Base-by-base conservation (phyloP, 1,140 invertebrate genomes). In the Acromyrmex echinatior region DNA sequence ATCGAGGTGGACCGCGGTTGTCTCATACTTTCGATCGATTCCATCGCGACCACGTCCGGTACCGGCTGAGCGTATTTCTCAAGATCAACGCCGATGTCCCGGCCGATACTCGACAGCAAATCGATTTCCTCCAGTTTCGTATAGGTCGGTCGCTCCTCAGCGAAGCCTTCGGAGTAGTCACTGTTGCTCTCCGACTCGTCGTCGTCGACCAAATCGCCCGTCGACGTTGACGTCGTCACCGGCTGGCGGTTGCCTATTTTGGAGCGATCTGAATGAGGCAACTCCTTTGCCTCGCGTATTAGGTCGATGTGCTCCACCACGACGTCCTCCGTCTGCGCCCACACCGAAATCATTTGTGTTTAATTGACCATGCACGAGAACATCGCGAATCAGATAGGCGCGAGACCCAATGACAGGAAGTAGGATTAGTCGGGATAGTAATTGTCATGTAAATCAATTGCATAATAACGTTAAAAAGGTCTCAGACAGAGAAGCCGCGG, bases 71-170 rank as follows among this genome's bases (percentile, higher is more conserved):
- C 94, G 93, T 95, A 95, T 80, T 95, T 95, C 35, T 95, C 94
- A 45, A 95, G 90, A 84, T 95, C 94, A 49, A 95, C 93, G 18
- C 94, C 94, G 82, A 95, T 95, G 58, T 94, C 94, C 1, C 93
- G 93, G 14, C 94, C 94, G 76, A 95, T 95, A 71, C 92, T 95
- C 60, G 95, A 95, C 3, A 95, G 65, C 0, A 95, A 86, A 86
- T 95, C 95, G 65, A 95, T 95, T 74, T 95, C 95, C 60, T 95
- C 95, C 70, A 95, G 91, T 71, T 95, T 95, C 14, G 92, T 93
- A 45, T 94, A 95, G 1, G 92, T 90, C 4, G 92, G 84, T 18
- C 92, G 91, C 39, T 93, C 92, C 25, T 92, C 91, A 3, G 91
- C 91, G 35, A 86, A 93, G 28, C 87, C 79, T 16, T 95, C 94